Evolutionary conservation across 2,113 vertebrate genomes (phyloP), one percentile per base, ranked within the genome.

Genomic region (Ranitomeya imitator): DNA sequence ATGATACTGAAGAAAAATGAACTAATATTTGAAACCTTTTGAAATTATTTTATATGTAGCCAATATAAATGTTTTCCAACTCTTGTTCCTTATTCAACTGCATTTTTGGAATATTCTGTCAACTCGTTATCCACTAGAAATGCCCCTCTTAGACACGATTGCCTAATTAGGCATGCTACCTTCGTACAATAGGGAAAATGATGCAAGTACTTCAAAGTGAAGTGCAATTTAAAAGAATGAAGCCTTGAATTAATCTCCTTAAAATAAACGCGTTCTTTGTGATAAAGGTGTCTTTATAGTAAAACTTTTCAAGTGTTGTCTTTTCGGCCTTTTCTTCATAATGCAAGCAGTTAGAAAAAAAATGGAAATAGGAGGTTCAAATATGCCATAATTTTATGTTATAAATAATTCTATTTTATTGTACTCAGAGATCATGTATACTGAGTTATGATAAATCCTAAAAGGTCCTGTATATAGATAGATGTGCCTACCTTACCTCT

Each of bases 231-330:
- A n/a, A 87, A 88, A 83, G 80, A 83, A 88, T 61, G 63, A 73
- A 88, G 79, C 67, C 83, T 76, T 83, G 80, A 76, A 88, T 83
- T 77, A 54, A 88, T 88, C n/a, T 74, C 13, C 86, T 88, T 83
- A 82, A 88, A 88, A 83, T 31, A 83, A 59, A 83, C 45, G 54
- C 14, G 12, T 74, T 83, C 65, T 67, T 67, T 45, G 26, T 45
- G 80, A 61, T 82, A 82, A 82, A 82, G 59, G 60, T 82, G 31
- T 21, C 61, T 80, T 57, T 79, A 79, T 79, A 79, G 51, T n/a
- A n/a, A 26, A 61, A 61, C 26, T 51, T 82, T 82, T 65, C 18
- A 45, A 82, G 59, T 4, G 60, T 18, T 37, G 18, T 37, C 15
- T 79, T 79, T 54, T 54, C 7, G 13, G 14, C 57, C 26, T 55